Percentiles rank a stretch among this genome's conserved stretches.
Evolutionary conservation across 30 jellyfish, hydroid and myxozoan genomes (phyloP).

Genomic region (Chrysaora quinquecirrha): DNA sequence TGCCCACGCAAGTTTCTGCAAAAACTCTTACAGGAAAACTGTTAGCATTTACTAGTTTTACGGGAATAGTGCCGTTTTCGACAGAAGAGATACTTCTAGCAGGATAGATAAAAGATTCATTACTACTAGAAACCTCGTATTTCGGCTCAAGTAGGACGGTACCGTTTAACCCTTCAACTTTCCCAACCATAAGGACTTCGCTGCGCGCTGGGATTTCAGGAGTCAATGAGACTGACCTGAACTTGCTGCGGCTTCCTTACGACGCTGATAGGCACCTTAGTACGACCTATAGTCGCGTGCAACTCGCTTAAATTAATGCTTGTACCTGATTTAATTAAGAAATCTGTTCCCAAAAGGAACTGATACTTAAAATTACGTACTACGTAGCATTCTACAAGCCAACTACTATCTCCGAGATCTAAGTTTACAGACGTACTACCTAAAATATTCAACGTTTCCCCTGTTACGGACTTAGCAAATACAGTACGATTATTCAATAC

Average conservation of each 20-base stretch:
- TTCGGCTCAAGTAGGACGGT: constrained; percentile 1
- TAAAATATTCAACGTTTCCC: not conserved
- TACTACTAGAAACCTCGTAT: no score
- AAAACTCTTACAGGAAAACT: constrained; percentile 14
- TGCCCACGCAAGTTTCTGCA: constrained; percentile 57
- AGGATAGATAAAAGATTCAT: not conserved
- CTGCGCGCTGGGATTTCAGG: constrained; percentile 46
- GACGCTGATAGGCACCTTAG: not conserved
- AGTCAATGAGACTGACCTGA: not conserved
- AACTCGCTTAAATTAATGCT: constrained; percentile 8
- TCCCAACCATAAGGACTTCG: constrained; percentile 5
- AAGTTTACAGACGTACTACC: constrained; percentile 49
- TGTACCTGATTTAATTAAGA: constrained; percentile 30
- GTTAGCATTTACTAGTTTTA: not conserved
- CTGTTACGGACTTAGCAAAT: constrained; percentile 30
- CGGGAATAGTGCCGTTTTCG: not conserved
- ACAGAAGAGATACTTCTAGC: not conserved
- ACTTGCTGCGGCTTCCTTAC: constrained; percentile 20
- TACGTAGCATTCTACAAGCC: constrained; percentile 16
- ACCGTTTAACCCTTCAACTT: not conserved
- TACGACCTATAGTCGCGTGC: constrained; percentile 11
- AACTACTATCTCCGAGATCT: constrained; percentile 29
- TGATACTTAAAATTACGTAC: constrained; percentile 21
- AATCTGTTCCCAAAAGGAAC: constrained; percentile 32
- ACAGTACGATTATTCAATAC: not conserved